A percentile compares a stretch with the other conserved stretches of the same genome.
Conservation (phyloP, 2,113 vertebrate genomes). For the Trogon surrucura region DNA sequence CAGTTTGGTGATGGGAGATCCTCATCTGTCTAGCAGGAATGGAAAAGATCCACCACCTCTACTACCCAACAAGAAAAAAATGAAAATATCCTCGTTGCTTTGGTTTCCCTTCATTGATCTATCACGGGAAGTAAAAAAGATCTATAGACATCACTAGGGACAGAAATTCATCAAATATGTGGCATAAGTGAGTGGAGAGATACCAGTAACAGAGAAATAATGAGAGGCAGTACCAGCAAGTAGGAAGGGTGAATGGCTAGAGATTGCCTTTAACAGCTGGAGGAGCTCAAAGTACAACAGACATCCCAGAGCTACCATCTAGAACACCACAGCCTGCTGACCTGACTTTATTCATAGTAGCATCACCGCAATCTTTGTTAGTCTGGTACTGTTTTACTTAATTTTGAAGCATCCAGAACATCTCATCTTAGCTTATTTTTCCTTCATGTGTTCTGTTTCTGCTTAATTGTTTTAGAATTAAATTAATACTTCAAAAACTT, state of each 20-base stretch:
- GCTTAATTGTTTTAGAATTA: not conserved
- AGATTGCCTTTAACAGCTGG: not conserved
- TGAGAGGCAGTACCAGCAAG: not conserved
- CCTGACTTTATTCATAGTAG: not conserved
- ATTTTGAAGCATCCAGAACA: not conserved
- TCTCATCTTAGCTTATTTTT: not conserved
- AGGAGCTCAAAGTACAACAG: not conserved
- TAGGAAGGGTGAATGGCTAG: not conserved
- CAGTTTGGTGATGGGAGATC: not conserved
- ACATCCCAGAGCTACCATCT: not conserved
- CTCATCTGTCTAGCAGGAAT: not conserved
- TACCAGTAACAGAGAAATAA: not conserved
- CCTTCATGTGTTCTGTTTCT: not conserved
- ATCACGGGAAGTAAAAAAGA: not conserved
- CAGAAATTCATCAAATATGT: not conserved
- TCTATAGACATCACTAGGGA: not conserved
- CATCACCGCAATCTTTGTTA: not conserved
- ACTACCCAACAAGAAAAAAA: not conserved
- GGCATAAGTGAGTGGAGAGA: not conserved
- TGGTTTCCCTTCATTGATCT: not conserved
- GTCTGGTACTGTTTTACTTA: not conserved
- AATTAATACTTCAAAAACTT: not conserved
- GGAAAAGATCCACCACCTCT: not conserved
- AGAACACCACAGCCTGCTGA: rapidly evolving
- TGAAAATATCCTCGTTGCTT: not conserved